Evolutionary conservation across 2,113 vertebrate species (phyloP).

Genomic region (Chionodraco myersi): DNA sequence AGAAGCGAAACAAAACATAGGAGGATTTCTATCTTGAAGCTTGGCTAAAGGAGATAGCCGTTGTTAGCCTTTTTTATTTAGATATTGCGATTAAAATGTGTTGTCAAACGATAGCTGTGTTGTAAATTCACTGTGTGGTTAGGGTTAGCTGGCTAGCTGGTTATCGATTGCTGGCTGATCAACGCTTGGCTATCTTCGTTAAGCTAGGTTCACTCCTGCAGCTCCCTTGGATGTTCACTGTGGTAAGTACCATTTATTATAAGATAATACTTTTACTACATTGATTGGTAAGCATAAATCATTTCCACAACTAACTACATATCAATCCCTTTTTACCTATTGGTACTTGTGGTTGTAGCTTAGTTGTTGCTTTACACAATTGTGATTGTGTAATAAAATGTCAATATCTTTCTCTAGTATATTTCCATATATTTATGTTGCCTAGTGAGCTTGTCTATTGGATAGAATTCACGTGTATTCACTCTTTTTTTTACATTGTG

Average conservation of each 20-base stretch:
- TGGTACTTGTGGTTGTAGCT: neutral
- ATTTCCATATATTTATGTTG: no score
- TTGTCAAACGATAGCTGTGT: slow-evolving; percentile 20
- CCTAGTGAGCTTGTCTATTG: no score
- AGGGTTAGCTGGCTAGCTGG: neutral
- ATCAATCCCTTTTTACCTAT: no score
- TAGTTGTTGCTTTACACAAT: neutral
- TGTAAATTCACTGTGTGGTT: neutral
- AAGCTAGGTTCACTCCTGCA: neutral
- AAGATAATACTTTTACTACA: neutral
- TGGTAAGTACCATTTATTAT: slow-evolving; percentile 55
- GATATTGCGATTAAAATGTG: slow-evolving; percentile 53
- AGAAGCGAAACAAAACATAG: neutral
- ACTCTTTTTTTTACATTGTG: no score
- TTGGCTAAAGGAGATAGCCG: neutral
- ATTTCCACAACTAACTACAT: neutral
- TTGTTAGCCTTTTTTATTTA: slow-evolving; percentile 59
- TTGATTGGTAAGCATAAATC: neutral
- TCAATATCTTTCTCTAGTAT: no score
- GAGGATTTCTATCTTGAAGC: neutral
- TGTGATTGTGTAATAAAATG: no score
- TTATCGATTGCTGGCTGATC: neutral
- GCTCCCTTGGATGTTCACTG: slow-evolving; percentile 68
- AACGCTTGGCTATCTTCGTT: slow-evolving; percentile 8
- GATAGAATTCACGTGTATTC: no score